Conservation (phyloP, 2,113 vertebrate species). For the Catharus fuscescens region DNA sequence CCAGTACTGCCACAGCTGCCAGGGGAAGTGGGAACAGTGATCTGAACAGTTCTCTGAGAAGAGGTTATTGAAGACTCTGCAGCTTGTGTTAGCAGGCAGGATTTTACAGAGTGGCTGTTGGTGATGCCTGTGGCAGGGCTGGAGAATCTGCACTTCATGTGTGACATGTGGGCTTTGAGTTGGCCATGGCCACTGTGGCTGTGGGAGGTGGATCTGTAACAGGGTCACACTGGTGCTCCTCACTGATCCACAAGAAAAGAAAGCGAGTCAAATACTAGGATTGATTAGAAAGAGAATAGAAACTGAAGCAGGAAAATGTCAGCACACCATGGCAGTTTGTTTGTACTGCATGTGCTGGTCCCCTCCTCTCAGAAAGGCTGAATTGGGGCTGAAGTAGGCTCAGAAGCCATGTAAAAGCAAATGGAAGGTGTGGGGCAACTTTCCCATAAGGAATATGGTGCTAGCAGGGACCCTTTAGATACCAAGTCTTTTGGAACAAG, state of each 20-base stretch:
- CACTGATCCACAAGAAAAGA: background rate
- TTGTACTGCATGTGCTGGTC: rapidly evolving
- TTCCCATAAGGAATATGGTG: background rate
- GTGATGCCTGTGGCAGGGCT: background rate
- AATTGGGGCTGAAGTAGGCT: background rate
- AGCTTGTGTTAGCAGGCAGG: background rate
- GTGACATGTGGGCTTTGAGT: background rate
- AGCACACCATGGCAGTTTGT: background rate
- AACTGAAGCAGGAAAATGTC: background rate
- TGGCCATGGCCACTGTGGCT: background rate
- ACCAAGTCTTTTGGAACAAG: background rate
- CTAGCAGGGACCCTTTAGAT: background rate
- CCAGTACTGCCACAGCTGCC: background rate
- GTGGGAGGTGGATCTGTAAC: background rate
- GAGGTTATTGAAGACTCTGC: background rate
- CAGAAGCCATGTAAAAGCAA: background rate
- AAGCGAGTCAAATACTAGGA: background rate
- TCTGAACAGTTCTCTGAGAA: background rate
- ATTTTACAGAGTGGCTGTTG: background rate
- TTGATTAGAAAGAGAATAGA: background rate
- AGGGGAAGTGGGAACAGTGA: background rate
- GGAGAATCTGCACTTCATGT: background rate
- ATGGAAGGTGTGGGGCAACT: background rate
- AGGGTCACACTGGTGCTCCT: background rate
- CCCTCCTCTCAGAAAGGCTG: background rate